A percentile compares a stretch with the other conserved stretches of the same genome.
phyloP scores from a whole-genome alignment of 2,797 vertebrate genomes.

The Nannoperca australis region DNA sequence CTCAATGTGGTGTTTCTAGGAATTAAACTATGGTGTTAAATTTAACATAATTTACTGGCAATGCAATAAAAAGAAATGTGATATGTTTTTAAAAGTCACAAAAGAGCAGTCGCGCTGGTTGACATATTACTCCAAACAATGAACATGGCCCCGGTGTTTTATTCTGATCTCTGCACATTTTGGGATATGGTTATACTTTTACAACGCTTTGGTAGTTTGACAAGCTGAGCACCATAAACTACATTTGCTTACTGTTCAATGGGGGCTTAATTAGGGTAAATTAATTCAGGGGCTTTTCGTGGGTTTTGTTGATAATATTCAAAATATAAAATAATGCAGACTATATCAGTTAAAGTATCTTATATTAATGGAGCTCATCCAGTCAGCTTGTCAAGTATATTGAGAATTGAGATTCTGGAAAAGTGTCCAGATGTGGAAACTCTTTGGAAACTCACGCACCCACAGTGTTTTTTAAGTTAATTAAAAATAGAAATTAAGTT shows the following conservation, averaged over 20 bases:
- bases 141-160: not conserved
- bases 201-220: too few relatives aligned
- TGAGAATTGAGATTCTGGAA: not conserved
- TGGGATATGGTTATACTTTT: too few relatives aligned
- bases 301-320: not conserved
- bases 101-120: not conserved
- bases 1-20: conserved; percentile 1
- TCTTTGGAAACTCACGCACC: not conserved
- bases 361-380: not conserved
- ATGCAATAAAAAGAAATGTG: not conserved
- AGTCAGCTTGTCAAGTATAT: not conserved
- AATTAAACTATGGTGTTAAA: not conserved
- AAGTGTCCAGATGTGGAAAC: not conserved
- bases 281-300: not conserved
- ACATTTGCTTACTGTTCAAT: not conserved
- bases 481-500: too few relatives aligned
- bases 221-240: not conserved
- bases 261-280: not conserved
- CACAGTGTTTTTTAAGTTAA: too few relatives aligned
- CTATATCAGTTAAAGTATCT: not conserved
- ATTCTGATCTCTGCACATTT: not conserved
- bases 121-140: not conserved
- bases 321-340: not conserved
- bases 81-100: not conserved
- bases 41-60: not conserved